Evolutionary conservation across 2,113 vertebrate species (phyloP), one percentile per base, ranked within the genome.

Genomic region (Bostrychus sinensis): DNA sequence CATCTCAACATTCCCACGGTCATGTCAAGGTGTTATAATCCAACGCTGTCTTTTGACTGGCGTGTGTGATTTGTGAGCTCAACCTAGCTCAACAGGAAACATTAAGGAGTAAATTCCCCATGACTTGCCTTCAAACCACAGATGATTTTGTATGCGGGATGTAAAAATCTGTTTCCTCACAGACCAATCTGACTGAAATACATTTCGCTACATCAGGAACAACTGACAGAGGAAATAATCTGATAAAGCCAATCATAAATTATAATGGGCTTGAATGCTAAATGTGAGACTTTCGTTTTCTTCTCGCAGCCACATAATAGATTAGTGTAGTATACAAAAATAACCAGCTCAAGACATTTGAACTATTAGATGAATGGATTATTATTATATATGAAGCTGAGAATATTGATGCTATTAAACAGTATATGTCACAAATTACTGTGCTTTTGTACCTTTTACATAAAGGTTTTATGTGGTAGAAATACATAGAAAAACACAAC

Each of bases 391-490:
- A n/a, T n/a, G 30, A 32, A 2, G 30, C 28, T 7, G 7, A 7
- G 30, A 5, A 32, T 32, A 32, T 2, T 32, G 30, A 32, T 5
- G 30, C 30, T 3, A 8, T 32, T 2, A 32, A 58, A 28, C 50
- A 69, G 36, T 17, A 46, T n/a, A n/a, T n/a, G n/a, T n/a, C n/a
- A n/a, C n/a, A n/a, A n/a, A n/a, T n/a, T n/a, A n/a, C n/a, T n/a
- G n/a, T n/a, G n/a, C n/a, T n/a, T n/a, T 26, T 32, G 30, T 32
- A 32, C 30, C 30, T 32, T 71, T 63, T 39, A 25, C 19, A 71
- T 60, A 11, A n/a, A n/a, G n/a, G n/a, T n/a, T n/a, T n/a, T n/a
- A n/a, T n/a, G n/a, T n/a, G n/a, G n/a, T n/a, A n/a, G n/a, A n/a
- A n/a, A n/a, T n/a, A n/a, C n/a, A n/a, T n/a, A n/a, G n/a, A n/a